Percentiles rank a stretch among this genome's conserved stretches.
Evolutionary conservation across 2,797 vertebrate species (phyloP).

Genomic region (Euthynnus affinis): DNA sequence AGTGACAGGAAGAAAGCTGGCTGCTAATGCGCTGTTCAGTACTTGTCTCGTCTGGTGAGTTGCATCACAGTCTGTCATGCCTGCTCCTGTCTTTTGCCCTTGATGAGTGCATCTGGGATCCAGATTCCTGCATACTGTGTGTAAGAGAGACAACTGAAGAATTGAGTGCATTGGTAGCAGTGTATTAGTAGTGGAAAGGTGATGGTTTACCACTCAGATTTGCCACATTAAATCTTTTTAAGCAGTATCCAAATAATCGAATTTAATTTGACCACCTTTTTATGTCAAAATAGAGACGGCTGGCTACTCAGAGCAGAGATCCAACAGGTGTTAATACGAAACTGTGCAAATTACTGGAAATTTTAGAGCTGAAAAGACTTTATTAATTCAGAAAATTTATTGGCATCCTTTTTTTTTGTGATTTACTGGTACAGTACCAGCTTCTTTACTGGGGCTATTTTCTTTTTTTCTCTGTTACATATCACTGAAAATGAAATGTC

Average conservation of each 20-base stretch:
- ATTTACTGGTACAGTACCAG: neutral
- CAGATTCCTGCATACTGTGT: neutral
- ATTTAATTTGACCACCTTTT: neutral
- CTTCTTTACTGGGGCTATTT: neutral
- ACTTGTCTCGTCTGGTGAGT: slow-evolving; percentile 27
- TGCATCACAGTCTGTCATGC: slow-evolving; percentile 47
- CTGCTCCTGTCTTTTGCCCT: slow-evolving; percentile 20
- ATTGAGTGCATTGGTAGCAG: neutral
- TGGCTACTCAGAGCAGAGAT: neutral
- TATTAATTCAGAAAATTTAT: too few species aligned
- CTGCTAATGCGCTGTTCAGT: slow-evolving; percentile 17
- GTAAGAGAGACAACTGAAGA: neutral
- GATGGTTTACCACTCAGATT: neutral
- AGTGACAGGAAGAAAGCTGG: slow-evolving; percentile 3
- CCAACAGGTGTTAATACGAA: neutral
- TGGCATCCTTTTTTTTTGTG: too few species aligned
- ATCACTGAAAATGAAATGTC: neutral
- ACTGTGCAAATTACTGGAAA: neutral
- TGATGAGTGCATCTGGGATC: slow-evolving; percentile 12
- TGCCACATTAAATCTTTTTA: neutral
- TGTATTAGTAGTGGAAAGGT: neutral
- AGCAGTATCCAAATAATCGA: neutral
- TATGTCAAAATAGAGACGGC: too few species aligned
- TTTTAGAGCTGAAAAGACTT: neutral
- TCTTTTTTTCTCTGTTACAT: neutral